phyloP scores from a whole-genome alignment of 2,113 vertebrate species.

The Semicossyphus pulcher region DNA sequence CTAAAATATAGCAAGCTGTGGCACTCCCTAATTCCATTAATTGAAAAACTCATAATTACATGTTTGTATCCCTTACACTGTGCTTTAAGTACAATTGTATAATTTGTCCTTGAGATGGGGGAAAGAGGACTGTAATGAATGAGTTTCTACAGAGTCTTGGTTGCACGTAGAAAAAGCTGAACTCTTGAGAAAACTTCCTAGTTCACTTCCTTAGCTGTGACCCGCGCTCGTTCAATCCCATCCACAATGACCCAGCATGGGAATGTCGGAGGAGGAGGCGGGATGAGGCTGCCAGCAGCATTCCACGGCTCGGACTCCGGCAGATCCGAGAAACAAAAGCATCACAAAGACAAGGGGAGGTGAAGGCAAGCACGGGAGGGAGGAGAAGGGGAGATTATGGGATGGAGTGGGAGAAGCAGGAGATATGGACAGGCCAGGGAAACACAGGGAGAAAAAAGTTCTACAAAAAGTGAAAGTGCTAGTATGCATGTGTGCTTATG shows the following conservation, averaged over 20 bases:
- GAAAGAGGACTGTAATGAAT: conserved; percentile 39
- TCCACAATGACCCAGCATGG: conserved; percentile 78
- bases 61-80: conserved; percentile 15
- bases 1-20: background rate
- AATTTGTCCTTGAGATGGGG: conserved; percentile 26
- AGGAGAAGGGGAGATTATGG: conserved; percentile 26
- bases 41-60: conserved; percentile 15
- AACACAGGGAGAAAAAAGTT: conserved; percentile 11
- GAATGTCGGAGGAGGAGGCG: conserved; percentile 72
- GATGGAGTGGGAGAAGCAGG: conserved; percentile 15
- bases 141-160: conserved; percentile 14
- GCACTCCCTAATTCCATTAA: background rate
- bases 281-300: conserved; percentile 67
- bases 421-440: background rate
- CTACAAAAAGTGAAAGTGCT: conserved; percentile 31
- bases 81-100: conserved; percentile 39
- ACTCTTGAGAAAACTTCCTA: conserved; percentile 82
- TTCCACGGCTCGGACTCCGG: conserved; percentile 70
- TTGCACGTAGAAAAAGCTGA: conserved; percentile 58
- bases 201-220: conserved; percentile 82
- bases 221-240: conserved; percentile 72
- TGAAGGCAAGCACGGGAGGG: conserved; percentile 30
- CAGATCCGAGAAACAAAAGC: conserved; percentile 69
- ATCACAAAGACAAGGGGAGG: conserved; percentile 45
- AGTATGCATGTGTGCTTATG: background rate